Evolutionary conservation across 2,888 invertebrate species (phyloP), one percentile per base, ranked within the genome.

Genomic region (Thecocarcelia acutangulata): DNA sequence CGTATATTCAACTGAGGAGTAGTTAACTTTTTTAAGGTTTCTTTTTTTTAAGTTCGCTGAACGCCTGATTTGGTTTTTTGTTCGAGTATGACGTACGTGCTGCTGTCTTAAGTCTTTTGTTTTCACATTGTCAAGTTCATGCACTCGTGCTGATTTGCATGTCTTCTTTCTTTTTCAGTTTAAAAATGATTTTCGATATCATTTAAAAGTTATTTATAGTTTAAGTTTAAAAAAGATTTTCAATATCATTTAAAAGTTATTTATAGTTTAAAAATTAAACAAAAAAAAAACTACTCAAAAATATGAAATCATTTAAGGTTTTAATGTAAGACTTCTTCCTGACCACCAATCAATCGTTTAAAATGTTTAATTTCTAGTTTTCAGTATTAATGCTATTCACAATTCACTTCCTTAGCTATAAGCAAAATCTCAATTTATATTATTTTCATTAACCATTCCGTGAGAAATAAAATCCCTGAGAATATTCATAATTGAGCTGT

Each of bases 51-150:
- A 1, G 17, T 40, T 1, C 1, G 12, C 1, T 52, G 24, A 50
- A 50, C 5, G 21, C 15, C 6, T 42, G 52, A 44, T 13, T 68
- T 54, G 24, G 11, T 44, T 42, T 42, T 8, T n/a, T 54, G 15
- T 24, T 24, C 8, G 13, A 19, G 8, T 54, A 42, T 24, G 21
- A 37, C 2, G n/a, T 50, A 13, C 37, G 58, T 28, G 46, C 56
- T 69, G 46, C 33, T 61, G 52, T 9, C 44, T 69, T 52, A 54
- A 61, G 52, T 48, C 54, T 63, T 63, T 77, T 40, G 12, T 50
- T 58, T 46, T 12, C 15, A 8, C 1, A 13, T 48, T 48, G 9
- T 48, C 9, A 44, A 44, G 66, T 21, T 15, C 2, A 6, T 48
- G 5, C 24, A 24, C 5, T 24, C 24, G 5, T 15, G 13, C 21